Conservation (phyloP, 2,113 vertebrate genomes). For the Macquaria australasica region DNA sequence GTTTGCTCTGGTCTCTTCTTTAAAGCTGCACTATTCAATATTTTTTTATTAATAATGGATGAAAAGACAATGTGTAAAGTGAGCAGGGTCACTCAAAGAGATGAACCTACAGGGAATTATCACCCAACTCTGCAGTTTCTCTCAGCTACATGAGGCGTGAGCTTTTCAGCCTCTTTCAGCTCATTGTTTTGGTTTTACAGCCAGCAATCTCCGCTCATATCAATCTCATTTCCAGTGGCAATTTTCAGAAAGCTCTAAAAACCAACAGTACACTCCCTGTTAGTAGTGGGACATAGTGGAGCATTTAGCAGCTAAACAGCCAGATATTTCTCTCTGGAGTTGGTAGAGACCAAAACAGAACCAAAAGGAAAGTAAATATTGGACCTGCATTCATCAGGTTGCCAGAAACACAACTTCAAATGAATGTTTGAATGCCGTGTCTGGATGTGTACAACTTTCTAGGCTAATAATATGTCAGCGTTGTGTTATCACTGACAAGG, state of each 20-base stretch:
- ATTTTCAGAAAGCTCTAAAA: neutral
- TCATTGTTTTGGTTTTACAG: neutral
- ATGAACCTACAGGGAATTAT: neutral
- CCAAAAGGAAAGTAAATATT: neutral
- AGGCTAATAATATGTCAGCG: too few relatives aligned
- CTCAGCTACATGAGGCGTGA: neutral
- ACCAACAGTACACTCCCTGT: neutral
- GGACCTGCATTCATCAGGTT: neutral
- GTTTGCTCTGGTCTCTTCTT: neutral
- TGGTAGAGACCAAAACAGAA: neutral
- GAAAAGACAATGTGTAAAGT: neutral
- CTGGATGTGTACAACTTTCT: neutral
- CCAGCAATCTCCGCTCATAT: neutral
- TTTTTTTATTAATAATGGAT: neutral
- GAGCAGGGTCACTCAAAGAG: neutral
- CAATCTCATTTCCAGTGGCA: neutral
- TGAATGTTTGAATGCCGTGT: neutral
- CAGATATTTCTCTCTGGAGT: too few relatives aligned
- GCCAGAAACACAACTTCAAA: neutral
- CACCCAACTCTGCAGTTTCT: too few relatives aligned
- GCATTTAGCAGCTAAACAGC: neutral
- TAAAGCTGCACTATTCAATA: neutral
- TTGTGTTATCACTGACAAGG: too few relatives aligned
- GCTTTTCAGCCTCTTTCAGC: neutral
- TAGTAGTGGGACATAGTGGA: too few relatives aligned